Evolutionary conservation across 2,888 invertebrate species (phyloP).

Genomic region (Scotopteryx bipunctaria): DNA sequence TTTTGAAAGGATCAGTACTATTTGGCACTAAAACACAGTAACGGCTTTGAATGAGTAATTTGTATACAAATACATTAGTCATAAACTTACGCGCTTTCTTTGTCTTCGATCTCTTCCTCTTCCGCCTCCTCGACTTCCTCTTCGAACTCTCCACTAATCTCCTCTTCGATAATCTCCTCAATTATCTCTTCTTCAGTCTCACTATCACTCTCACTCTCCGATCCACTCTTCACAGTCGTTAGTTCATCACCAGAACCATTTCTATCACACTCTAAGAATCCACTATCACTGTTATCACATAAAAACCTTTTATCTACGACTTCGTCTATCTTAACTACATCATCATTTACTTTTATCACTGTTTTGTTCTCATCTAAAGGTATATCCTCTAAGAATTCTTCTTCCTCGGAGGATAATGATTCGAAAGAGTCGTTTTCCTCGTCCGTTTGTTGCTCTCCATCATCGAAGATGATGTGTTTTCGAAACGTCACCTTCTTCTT

Average conservation of each 20-base stretch:
- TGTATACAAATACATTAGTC: background rate
- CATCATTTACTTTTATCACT: conserved; percentile 59
- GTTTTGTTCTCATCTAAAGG: conserved; percentile 60
- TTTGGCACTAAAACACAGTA: too few species aligned
- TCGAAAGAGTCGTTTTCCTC: conserved; percentile 73
- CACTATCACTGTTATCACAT: conserved; percentile 80
- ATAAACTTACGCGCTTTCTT: conserved; percentile 29
- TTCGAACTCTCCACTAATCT: conserved; percentile 39
- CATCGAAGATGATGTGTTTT: conserved; percentile 79
- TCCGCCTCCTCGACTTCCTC: conserved; percentile 42
- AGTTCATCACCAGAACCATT: conserved; percentile 58
- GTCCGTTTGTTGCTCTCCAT: conserved; percentile 77
- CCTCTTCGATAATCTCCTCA: conserved; percentile 57
- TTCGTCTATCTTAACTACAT: conserved; percentile 55
- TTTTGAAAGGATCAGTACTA: too few species aligned
- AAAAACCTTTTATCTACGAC: conserved; percentile 64
- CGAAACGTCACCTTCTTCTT: conserved; percentile 77
- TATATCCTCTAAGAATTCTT: conserved; percentile 64
- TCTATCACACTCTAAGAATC: conserved; percentile 72
- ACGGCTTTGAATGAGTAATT: background rate
- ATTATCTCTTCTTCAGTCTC: conserved; percentile 58
- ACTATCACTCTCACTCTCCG: conserved; percentile 51
- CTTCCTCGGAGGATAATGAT: conserved; percentile 68
- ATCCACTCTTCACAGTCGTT: conserved; percentile 53
- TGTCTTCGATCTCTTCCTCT: conserved; percentile 38